Percentiles rank a stretch among this genome's conserved stretches.
Conservation (phyloP, 2,113 vertebrate genomes). For the Strigops habroptila region DNA sequence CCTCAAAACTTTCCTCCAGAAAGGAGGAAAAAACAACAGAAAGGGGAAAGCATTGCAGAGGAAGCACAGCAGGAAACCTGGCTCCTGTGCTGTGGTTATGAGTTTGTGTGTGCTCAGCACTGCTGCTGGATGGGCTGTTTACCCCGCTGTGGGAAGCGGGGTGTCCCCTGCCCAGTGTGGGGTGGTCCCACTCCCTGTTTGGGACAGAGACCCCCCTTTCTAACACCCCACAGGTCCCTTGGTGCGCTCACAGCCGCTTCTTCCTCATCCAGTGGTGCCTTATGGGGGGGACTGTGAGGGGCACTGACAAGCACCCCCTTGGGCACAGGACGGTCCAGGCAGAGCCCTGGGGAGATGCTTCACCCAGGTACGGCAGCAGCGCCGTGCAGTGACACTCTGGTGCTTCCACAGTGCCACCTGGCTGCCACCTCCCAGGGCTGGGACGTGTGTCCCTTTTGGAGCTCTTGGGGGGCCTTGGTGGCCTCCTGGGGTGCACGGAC, state of each 20-base stretch:
- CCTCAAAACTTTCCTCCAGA: not conserved
- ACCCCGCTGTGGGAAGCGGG: rapidly evolving
- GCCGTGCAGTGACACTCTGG: not conserved
- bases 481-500: not conserved
- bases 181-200: not conserved
- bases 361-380: rapidly evolving
- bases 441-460: rapidly evolving
- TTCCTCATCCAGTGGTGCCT: rapidly evolving
- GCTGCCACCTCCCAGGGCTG: not conserved
- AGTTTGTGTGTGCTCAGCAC: not conserved
- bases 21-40: not conserved
- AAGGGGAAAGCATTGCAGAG: not conserved
- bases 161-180: not conserved
- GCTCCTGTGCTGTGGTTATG: not conserved
- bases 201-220: not conserved
- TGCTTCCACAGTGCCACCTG: slow-evolving; percentile 69
- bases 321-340: not conserved
- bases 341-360: not conserved
- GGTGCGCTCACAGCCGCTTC: rapidly evolving
- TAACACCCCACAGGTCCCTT: not conserved
- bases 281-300: rapidly evolving
- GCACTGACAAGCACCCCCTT: too few species aligned
- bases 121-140: not conserved
- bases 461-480: rapidly evolving
- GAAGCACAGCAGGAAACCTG: not conserved